Base-by-base conservation (phyloP, 2,888 invertebrate species). In the Lasioglossum zephyrum region DNA sequence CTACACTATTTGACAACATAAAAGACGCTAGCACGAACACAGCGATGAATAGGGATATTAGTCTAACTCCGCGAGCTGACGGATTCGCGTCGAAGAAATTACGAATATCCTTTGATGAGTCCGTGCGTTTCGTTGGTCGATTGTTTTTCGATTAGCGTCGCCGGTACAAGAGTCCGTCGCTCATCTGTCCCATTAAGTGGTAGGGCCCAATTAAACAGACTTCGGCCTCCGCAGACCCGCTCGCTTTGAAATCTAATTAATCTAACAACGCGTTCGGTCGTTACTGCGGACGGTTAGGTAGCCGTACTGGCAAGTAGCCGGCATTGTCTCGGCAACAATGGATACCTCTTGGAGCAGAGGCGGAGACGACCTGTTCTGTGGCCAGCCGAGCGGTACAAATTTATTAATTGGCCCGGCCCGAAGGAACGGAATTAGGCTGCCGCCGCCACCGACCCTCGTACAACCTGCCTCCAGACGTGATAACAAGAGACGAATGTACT, bases 401-500 rank as follows among this genome's bases (percentile, higher is more conserved):
- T 93, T 93, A 93, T 93, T 93, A 93, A 93, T 93, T 91, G 92
- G 87, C 91, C 88, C 82, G 87, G 86, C 82, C 85, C 87, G 88
- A 89, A 87, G 89, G 73, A 84, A 73, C 73, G 82, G 84, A 86
- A 91, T 90, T 90, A 90, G 86, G 77, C 85, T 83, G 44, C 73
- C 77, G 47, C 47, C 47, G 47, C 16, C 47, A 4, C 47, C 16
- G 47, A 4, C 47, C 77, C 82, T 76, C 44, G 72, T 47, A 44
- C 66, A 26, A 47, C 44, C 81, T 69, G 36, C 39, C 69, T 26
- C 36, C 70, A 70, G 73, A 77, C 73, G 81, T 44, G 79, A 73
- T 85, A 85, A 85, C 77, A 79, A 79, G 75, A 66, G 75, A 66
- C 63, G 79, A 75, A 85, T 75, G 85, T 70, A 63, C 26, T 36